phyloP scores from a whole-genome alignment of 2,797 vertebrate genomes.

The Setipinna tenuifilis region DNA sequence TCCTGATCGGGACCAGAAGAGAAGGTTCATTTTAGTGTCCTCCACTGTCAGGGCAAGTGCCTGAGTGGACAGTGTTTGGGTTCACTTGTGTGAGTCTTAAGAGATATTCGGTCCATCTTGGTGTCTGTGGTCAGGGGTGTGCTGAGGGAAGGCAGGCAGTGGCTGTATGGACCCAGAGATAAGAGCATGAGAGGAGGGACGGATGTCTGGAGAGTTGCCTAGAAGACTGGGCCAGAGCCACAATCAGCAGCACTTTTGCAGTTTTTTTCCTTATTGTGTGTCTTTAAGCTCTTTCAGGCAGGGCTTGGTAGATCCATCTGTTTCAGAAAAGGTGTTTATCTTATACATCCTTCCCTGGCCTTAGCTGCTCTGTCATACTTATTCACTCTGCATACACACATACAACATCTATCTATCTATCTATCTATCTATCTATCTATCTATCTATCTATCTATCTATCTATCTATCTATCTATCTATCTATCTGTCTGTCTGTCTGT shows the following conservation, averaged over 20 bases:
- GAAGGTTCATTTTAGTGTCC: neutral
- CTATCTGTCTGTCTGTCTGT: too few species aligned
- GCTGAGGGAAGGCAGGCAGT: neutral
- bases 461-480: neutral
- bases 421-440: too few species aligned
- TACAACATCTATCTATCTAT: too few species aligned
- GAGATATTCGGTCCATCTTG: neutral
- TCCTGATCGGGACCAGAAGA: neutral
- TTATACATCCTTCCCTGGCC: neutral
- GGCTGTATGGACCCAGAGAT: neutral
- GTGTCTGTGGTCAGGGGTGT: neutral
- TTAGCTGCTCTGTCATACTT: neutral
- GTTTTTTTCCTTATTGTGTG: neutral
- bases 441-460: neutral
- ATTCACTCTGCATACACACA: neutral
- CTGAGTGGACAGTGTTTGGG: neutral
- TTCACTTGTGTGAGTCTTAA: neutral
- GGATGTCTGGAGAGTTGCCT: neutral
- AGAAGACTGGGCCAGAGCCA: neutral
- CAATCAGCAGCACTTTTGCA: neutral
- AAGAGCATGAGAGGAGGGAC: neutral
- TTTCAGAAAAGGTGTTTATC: neutral
- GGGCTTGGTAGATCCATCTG: neutral
- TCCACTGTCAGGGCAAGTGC: neutral
- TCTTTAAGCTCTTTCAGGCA: neutral